These are phyloP conservation scores for Lasioglossum zephyrum DNA, from an alignment of 2,888 invertebrate species.

Conservation along the genomic window DNA sequence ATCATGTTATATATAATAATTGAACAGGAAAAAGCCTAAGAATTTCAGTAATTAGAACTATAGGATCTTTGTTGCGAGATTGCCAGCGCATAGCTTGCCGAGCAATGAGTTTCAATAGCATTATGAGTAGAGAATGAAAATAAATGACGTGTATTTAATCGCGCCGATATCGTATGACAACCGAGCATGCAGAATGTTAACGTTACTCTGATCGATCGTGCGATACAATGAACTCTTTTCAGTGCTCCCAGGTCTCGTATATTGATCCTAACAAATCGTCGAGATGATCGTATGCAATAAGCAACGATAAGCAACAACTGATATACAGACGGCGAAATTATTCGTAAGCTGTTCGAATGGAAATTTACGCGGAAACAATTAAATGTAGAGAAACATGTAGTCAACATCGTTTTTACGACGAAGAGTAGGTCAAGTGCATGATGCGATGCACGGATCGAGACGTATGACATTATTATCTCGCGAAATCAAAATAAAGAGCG, in stretches of 20 bases:
- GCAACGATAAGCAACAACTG: conserved; percentile 2
- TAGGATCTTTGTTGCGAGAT: not conserved
- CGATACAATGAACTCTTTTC: conserved; percentile 52
- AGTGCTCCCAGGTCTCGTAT: conserved; percentile 24
- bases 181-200: conserved; percentile 42
- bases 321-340: not conserved
- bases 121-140: conserved; percentile 14
- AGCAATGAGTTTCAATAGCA: conserved; percentile 24
- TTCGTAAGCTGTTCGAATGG: not conserved
- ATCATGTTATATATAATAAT: not conserved
- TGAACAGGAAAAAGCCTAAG: not conserved
- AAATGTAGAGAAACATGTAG: not conserved
- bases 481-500: not conserved
- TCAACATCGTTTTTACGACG: not conserved
- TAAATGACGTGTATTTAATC: conserved; percentile 43
- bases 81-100: not conserved
- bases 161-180: conserved; percentile 25
- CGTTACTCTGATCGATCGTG: conserved; percentile 63
- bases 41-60: not conserved
- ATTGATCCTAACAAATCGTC: conserved; percentile 52
- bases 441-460: not conserved
- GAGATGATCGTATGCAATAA: conserved; percentile 36
- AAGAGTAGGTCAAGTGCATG: not conserved
- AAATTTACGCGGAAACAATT: not conserved
- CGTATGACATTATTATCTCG: not conserved